These are phyloP conservation scores for Diacarnus erythraeanus DNA, from an alignment of 37 sponge, comb jelly and placozoan genomes.

Conservation along the genomic window DNA sequence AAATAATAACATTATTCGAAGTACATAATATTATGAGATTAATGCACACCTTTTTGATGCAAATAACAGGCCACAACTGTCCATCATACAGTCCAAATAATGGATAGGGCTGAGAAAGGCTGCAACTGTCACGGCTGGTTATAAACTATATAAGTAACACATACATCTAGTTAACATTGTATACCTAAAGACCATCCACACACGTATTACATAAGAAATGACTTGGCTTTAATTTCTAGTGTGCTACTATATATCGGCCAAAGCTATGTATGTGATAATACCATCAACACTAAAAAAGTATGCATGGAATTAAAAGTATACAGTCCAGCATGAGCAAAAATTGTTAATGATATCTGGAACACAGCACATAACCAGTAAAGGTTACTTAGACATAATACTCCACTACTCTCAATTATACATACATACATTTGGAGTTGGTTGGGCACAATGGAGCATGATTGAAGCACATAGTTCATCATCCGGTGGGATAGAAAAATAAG, in stretches of 20 bases:
- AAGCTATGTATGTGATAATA: background rate
- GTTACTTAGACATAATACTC: background rate
- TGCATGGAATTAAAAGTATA: too few relatives aligned
- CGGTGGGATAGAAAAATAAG: conserved; percentile 44
- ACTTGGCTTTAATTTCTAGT: background rate
- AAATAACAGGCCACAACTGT: conserved; percentile 86
- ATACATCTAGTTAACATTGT: background rate
- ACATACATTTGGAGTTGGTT: conserved; percentile 32
- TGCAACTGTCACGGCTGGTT: conserved; percentile 61
- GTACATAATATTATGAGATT: background rate
- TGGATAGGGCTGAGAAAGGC: conserved; percentile 39
- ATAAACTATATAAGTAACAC: conserved; percentile 36
- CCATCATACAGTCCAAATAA: conserved; percentile 75
- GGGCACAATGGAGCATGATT: conserved; percentile 33
- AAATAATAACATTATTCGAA: background rate
- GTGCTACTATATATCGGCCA: background rate
- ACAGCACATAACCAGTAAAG: too few relatives aligned
- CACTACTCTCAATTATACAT: background rate
- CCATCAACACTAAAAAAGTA: too few relatives aligned
- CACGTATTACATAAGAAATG: background rate
- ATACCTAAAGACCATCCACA: background rate
- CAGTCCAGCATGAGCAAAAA: too few relatives aligned
- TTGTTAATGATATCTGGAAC: too few relatives aligned
- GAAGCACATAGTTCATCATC: conserved; percentile 53
- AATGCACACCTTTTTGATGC: conserved; percentile 63